Conservation (phyloP, 2,113 vertebrate genomes). For the Hemiscyllium ocellatum region DNA sequence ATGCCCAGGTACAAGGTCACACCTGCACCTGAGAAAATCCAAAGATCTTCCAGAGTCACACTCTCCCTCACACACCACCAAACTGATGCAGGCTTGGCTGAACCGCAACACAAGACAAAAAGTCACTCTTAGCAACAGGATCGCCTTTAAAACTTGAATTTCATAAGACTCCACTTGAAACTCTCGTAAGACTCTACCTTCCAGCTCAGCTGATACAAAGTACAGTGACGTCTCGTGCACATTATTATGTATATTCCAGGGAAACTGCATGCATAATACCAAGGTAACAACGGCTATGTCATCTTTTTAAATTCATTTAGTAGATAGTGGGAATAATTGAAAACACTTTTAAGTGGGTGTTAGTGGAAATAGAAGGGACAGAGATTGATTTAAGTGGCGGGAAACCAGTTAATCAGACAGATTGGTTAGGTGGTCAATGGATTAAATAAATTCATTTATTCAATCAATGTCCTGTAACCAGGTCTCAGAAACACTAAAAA, state of each 20-base stretch:
- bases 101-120: not conserved
- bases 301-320: not conserved
- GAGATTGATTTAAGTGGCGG: not conserved
- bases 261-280: not conserved
- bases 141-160: not conserved
- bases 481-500: not conserved
- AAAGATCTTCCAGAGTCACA: not conserved
- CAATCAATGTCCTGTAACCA: not conserved
- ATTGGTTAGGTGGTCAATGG: not conserved
- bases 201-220: not conserved
- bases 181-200: not conserved
- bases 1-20: not conserved
- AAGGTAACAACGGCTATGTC: not conserved
- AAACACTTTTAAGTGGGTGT: not conserved
- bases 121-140: not conserved
- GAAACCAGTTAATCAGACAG: not conserved
- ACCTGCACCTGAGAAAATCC: not conserved
- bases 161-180: not conserved
- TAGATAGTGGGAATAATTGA: not conserved
- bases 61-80: not conserved
- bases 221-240: not conserved
- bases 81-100: not conserved
- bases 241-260: not conserved
- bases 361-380: not conserved
- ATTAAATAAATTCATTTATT: too few species aligned